phyloP scores from a whole-genome alignment of 1,140 invertebrate species.

The Hestina assimilis region DNA sequence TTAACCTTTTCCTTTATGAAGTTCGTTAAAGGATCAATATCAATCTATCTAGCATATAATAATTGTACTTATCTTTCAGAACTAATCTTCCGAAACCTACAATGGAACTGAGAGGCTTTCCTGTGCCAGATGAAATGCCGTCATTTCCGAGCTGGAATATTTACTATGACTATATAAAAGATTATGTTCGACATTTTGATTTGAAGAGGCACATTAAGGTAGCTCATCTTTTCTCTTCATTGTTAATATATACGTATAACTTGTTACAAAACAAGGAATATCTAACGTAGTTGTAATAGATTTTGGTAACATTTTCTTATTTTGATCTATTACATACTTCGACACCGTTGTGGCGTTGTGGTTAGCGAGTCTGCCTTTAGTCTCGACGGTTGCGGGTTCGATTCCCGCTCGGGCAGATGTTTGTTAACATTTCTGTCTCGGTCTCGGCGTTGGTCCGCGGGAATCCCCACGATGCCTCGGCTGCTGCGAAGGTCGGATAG shows the following conservation, averaged over 20 bases:
- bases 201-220: conserved; percentile 61
- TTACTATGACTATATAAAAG: conserved; percentile 57
- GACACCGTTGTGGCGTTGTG: too few relatives aligned
- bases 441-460: too few relatives aligned
- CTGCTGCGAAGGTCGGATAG: too few relatives aligned
- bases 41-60: too few relatives aligned
- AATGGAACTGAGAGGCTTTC: conserved; percentile 62
- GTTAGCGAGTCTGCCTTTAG: too few relatives aligned
- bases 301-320: background rate
- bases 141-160: conserved; percentile 52
- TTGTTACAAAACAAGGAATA: background rate
- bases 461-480: too few relatives aligned
- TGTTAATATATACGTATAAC: background rate
- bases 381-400: too few relatives aligned
- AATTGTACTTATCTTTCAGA: conserved; percentile 42
- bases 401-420: too few relatives aligned
- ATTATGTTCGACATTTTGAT: conserved; percentile 54
- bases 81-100: conserved; percentile 67
- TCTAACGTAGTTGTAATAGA: background rate
- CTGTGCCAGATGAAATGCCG: conserved; percentile 44
- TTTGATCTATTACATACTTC: background rate
- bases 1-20: too few relatives aligned
- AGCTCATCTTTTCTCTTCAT: conserved; percentile 10
- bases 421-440: too few relatives aligned
- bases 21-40: too few relatives aligned